Evolutionary conservation across 2,113 vertebrate species (phyloP).

Genomic region (Hirundichthys speculiger): DNA sequence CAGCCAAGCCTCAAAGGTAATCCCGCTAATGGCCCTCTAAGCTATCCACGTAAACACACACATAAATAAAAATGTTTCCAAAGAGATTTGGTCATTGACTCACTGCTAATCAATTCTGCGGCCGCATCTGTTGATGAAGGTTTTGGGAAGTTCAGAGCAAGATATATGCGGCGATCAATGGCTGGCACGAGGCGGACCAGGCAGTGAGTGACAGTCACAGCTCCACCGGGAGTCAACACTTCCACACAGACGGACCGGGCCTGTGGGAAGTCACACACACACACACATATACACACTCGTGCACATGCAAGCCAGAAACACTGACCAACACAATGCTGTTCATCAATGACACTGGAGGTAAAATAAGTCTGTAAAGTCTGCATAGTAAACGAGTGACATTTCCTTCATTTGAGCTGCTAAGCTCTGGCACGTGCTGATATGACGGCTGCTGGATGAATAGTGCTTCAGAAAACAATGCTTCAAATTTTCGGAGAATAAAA

Average conservation of each 20-base stretch:
- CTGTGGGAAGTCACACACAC: slow-evolving; percentile 35
- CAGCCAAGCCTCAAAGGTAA: slow-evolving; percentile 83
- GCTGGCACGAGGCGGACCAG: slow-evolving; percentile 63
- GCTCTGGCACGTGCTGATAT: slow-evolving; percentile 54
- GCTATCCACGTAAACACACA: slow-evolving; percentile 83
- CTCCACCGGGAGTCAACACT: slow-evolving; percentile 71
- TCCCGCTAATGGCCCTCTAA: slow-evolving; percentile 85
- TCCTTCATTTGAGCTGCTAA: slow-evolving; percentile 48
- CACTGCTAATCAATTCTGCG: slow-evolving; percentile 80
- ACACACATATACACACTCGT: slow-evolving; percentile 8
- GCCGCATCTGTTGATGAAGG: slow-evolving; percentile 82
- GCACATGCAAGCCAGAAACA: slow-evolving; percentile 35
- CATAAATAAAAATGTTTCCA: slow-evolving; percentile 85
- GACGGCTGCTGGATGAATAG: slow-evolving; percentile 35
- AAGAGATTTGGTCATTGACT: slow-evolving; percentile 82
- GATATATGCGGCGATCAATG: slow-evolving; percentile 80
- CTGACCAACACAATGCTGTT: slow-evolving; percentile 60
- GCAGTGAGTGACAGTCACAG: slow-evolving; percentile 71
- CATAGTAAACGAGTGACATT: slow-evolving; percentile 52
- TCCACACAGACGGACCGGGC: slow-evolving; percentile 60
- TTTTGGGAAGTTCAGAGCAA: slow-evolving; percentile 74
- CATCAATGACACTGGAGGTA: slow-evolving; percentile 54
- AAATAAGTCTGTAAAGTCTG: slow-evolving; percentile 35
- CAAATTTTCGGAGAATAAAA: too few species aligned
- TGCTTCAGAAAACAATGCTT: slow-evolving; percentile 12